A percentile compares a stretch with the other conserved stretches of the same genome.
phyloP scores from a whole-genome alignment of 2,797 vertebrate genomes.

The Onychomys leucogaster region DNA sequence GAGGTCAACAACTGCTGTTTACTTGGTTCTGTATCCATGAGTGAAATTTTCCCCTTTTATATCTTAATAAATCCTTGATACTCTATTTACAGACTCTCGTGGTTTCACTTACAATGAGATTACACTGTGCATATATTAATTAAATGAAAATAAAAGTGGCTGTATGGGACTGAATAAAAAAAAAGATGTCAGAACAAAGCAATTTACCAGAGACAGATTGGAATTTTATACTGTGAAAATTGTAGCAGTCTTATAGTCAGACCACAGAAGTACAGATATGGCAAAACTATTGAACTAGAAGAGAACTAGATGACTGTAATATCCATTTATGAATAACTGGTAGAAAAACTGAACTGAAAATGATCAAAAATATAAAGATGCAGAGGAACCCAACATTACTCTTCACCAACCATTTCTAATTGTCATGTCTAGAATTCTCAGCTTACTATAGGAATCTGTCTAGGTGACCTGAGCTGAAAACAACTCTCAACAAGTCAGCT shows the following conservation, averaged over 20 bases:
- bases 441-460: background rate
- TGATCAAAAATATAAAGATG: background rate
- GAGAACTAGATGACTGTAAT: background rate
- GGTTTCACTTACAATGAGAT: background rate
- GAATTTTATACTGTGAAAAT: background rate
- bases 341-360: constrained; percentile 36
- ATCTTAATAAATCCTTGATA: no score
- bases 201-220: background rate
- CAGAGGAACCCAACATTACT: background rate
- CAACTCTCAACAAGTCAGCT: background rate
- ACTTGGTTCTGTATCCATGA: no score
- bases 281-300: background rate
- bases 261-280: background rate
- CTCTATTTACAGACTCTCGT: no score
- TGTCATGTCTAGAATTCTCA: background rate
- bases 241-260: background rate
- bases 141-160: background rate
- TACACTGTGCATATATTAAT: background rate
- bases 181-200: background rate
- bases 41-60: no score
- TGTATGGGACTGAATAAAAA: background rate
- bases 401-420: background rate
- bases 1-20: no score
- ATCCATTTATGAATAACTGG: background rate
- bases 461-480: background rate